Conservation (phyloP, 2,797 vertebrate species). For the Orestias chungarensis region DNA sequence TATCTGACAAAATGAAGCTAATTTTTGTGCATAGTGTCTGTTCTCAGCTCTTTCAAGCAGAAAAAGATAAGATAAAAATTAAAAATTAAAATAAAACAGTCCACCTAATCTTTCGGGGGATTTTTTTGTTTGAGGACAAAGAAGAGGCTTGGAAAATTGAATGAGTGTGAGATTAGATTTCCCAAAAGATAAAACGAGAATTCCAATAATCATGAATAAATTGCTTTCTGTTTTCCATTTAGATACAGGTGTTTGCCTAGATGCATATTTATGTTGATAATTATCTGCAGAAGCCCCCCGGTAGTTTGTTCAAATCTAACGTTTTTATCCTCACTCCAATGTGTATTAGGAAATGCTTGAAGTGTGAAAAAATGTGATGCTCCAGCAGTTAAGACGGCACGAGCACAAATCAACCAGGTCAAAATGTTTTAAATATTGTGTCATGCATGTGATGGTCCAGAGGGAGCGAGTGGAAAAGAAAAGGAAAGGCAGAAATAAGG, state of each 20-base stretch:
- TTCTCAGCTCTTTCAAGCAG: constrained; percentile 22
- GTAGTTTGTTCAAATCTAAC: constrained; percentile 8
- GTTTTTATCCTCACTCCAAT: neutral
- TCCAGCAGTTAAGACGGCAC: constrained; percentile 13
- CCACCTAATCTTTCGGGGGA: constrained; percentile 8
- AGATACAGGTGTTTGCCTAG: neutral
- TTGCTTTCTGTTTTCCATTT: constrained; percentile 7
- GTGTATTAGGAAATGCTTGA: constrained; percentile 2
- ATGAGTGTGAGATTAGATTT: constrained; percentile 10
- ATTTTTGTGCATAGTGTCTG: constrained; percentile 40
- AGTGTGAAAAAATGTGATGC: constrained; percentile 18
- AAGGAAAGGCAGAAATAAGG: constrained; percentile 1
- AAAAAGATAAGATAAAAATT: neutral
- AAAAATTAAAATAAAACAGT: neutral
- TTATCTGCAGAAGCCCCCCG: constrained; percentile 3
- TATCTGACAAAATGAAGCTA: constrained; percentile 54
- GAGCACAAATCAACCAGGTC: constrained; percentile 6
- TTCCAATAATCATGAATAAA: constrained; percentile 29
- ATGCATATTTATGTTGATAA: constrained; percentile 19
- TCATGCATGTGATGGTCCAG: constrained; percentile 27
- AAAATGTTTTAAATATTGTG: constrained; percentile 17
- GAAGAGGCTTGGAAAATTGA: constrained; percentile 14
- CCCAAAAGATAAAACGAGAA: constrained; percentile 17
- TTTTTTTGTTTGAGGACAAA: constrained; percentile 2
- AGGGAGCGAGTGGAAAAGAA: neutral